These are phyloP conservation scores for Acanthococcus lagerstroemiae DNA, from an alignment of 2,888 invertebrate genomes.

Conservation along the genomic window DNA sequence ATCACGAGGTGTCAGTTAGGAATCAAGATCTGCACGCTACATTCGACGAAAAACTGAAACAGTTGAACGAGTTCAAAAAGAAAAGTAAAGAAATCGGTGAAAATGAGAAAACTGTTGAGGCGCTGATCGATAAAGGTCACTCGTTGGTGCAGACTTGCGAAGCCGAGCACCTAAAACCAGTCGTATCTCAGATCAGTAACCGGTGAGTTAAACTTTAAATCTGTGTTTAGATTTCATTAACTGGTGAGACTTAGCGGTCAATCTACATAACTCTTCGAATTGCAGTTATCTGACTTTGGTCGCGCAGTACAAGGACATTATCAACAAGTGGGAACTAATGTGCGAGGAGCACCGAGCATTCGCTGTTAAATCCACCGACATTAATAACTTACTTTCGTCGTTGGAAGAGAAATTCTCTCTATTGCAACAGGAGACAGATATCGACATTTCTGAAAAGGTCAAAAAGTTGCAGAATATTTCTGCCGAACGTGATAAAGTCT, in stretches of 20 bases:
- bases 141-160: conserved; percentile 71
- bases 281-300: conserved; percentile 62
- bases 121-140: conserved; percentile 82
- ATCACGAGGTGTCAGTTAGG: conserved; percentile 71
- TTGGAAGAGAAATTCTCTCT: conserved; percentile 60
- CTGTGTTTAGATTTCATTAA: not conserved
- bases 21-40: conserved; percentile 75
- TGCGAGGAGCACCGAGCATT: conserved; percentile 75
- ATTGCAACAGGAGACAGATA: conserved; percentile 50
- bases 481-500: conserved; percentile 74
- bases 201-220: conserved; percentile 42
- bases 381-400: conserved; percentile 65
- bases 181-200: conserved; percentile 81
- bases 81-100: conserved; percentile 64
- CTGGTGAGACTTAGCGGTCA: not conserved
- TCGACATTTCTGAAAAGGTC: conserved; percentile 53
- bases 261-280: too few species aligned
- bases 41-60: conserved; percentile 64
- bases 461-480: conserved; percentile 61
- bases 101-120: conserved; percentile 76
- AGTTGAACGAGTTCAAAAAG: conserved; percentile 59
- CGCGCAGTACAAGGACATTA: conserved; percentile 71
- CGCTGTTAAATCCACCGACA: conserved; percentile 61
- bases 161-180: conserved; percentile 72
- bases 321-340: conserved; percentile 71